Evolutionary conservation across 2,888 invertebrate species (phyloP).

Genomic region (Steinernema carpocapsae): DNA sequence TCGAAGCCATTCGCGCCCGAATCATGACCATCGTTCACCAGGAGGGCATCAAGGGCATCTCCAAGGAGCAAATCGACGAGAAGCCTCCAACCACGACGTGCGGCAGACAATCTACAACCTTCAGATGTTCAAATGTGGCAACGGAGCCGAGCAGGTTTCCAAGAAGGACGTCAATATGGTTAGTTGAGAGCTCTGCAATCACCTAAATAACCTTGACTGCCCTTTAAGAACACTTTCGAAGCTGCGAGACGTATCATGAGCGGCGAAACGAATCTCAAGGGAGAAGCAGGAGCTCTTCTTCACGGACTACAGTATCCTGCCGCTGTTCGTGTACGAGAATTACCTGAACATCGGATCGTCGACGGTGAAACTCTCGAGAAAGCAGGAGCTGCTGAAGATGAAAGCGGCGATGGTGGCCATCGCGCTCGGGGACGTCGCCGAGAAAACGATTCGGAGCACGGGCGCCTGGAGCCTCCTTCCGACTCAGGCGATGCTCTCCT

Average conservation of each 20-base stretch:
- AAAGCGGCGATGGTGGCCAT: constrained; percentile 85
- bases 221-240: constrained; percentile 67
- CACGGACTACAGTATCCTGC: constrained; percentile 92
- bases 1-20: constrained; percentile 79
- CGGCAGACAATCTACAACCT: constrained; percentile 79
- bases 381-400: constrained; percentile 76
- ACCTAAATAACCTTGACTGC: not conserved
- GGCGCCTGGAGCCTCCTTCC: constrained; percentile 85
- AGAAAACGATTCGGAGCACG: constrained; percentile 79
- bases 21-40: constrained; percentile 89
- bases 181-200: too few relatives aligned
- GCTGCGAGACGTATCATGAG: constrained; percentile 75
- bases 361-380: too few relatives aligned
- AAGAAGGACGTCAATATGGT: constrained; percentile 86
- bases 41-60: constrained; percentile 79
- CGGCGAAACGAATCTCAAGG: constrained; percentile 74
- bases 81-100: constrained; percentile 79
- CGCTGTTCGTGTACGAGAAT: constrained; percentile 96
- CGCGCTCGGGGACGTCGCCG: constrained; percentile 84
- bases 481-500: constrained; percentile 83
- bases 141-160: constrained; percentile 77
- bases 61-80: constrained; percentile 80
- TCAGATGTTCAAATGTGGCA: constrained; percentile 73
- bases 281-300: constrained; percentile 81
- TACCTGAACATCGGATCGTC: constrained; percentile 73